Percentiles rank a stretch among this genome's conserved stretches.
These are phyloP conservation scores for Syritta pipiens DNA, from an alignment of 2,888 invertebrate genomes.

Conservation along the genomic window DNA sequence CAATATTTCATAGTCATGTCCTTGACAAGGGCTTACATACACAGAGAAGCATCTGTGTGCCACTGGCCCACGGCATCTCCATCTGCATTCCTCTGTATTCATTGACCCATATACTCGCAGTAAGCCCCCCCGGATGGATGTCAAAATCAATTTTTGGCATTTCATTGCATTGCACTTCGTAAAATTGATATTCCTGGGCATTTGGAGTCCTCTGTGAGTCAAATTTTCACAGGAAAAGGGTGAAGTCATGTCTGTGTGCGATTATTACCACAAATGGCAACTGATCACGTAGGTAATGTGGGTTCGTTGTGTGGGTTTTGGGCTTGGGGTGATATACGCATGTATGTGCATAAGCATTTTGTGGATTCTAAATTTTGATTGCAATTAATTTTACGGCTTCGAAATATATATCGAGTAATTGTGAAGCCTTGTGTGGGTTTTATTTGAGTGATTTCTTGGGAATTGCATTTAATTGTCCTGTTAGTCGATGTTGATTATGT, in stretches of 20 bases:
- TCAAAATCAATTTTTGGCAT: slow-evolving; percentile 45
- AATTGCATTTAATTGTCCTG: slow-evolving; percentile 6
- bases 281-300: too few relatives aligned
- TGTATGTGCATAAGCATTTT: too few relatives aligned
- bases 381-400: slow-evolving; percentile 1
- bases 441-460: not conserved
- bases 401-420: not conserved
- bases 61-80: not conserved
- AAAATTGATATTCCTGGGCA: slow-evolving; percentile 33
- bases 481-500: not conserved
- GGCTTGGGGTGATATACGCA: too few relatives aligned
- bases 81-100: slow-evolving; percentile 7
- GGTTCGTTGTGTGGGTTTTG: too few relatives aligned
- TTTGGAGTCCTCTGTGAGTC: not conserved
- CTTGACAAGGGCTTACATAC: not conserved
- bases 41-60: too few relatives aligned
- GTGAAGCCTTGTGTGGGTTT: not conserved
- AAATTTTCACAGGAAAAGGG: too few relatives aligned
- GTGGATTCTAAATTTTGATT: not conserved
- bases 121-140: not conserved
- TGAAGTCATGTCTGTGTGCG: too few relatives aligned
- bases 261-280: not conserved
- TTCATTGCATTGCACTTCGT: slow-evolving; percentile 28
- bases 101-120: slow-evolving; percentile 28
- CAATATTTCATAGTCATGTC: slow-evolving; percentile 10